Evolutionary conservation across 64 coral and sea anemone genomes (phyloP).

Genomic region (Anthopleura sola): DNA sequence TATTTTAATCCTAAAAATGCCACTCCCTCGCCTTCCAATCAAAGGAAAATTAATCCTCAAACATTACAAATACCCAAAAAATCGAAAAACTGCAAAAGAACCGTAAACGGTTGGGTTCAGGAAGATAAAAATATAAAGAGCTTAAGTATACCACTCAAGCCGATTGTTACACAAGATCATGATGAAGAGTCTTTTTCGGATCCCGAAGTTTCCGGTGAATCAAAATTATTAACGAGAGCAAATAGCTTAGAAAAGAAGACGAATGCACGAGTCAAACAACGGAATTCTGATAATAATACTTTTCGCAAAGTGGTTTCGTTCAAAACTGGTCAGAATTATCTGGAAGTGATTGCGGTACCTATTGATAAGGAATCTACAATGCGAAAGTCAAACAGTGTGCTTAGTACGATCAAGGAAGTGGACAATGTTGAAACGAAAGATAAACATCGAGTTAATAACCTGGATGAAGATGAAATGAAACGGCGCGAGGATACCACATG

Average conservation of each 20-base stretch:
- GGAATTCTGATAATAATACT: neutral
- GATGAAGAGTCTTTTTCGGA: neutral
- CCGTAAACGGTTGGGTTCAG: neutral
- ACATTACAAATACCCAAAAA: constrained; percentile 16
- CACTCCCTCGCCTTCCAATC: neutral
- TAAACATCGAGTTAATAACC: neutral
- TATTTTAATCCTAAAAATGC: neutral
- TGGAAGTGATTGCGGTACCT: neutral
- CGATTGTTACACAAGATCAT: neutral
- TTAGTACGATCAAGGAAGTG: neutral
- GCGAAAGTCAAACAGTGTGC: neutral
- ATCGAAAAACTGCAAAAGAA: neutral
- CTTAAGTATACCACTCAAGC: neutral
- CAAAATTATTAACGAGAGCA: neutral
- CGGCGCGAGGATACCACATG: neutral
- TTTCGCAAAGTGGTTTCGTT: neutral
- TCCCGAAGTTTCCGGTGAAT: neutral
- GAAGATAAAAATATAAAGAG: neutral
- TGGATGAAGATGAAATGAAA: neutral
- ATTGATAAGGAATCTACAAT: neutral
- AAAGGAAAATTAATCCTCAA: neutral
- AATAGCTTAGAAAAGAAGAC: neutral
- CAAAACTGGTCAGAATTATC: neutral
- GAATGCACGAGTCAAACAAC: neutral
- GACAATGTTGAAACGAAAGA: neutral